These are phyloP conservation scores for Holothuria leucospilota DNA, from an alignment of 53 echinoderm and acorn worm genomes.

Conservation along the genomic window DNA sequence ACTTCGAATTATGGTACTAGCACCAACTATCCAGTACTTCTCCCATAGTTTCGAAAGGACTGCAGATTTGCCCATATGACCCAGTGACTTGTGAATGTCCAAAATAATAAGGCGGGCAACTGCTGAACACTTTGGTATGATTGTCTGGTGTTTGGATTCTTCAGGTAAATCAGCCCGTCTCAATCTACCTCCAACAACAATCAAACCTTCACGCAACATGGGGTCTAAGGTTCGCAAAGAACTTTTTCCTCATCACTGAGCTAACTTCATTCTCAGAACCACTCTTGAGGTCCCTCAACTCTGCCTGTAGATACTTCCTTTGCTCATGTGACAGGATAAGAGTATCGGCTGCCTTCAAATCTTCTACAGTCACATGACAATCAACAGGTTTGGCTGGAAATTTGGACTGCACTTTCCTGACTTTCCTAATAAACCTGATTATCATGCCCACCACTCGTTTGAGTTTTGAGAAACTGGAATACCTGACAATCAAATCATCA, in stretches of 20 bases:
- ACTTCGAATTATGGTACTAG: slow-evolving; percentile 22
- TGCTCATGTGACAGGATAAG: slow-evolving; percentile 14
- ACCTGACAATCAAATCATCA: background rate
- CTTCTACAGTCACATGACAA: background rate
- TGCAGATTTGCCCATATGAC: slow-evolving; percentile 53
- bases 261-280: no score
- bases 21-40: slow-evolving; percentile 55
- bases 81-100: slow-evolving; percentile 57
- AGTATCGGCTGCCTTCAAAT: slow-evolving; percentile 23
- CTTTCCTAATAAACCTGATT: background rate
- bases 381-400: no score
- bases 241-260: slow-evolving; percentile 2
- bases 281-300: slow-evolving; percentile 12
- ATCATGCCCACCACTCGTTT: no score
- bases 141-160: slow-evolving; percentile 1
- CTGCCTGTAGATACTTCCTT: slow-evolving; percentile 1
- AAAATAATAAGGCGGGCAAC: slow-evolving; percentile 51
- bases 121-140: slow-evolving; percentile 31
- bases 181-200: slow-evolving; percentile 39
- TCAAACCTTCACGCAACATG: background rate
- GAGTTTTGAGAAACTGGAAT: slow-evolving; percentile 31
- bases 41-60: slow-evolving; percentile 53
- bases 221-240: slow-evolving; percentile 6
- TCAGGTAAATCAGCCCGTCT: slow-evolving; percentile 2
- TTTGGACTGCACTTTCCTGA: background rate